Conservation (phyloP, 2,797 vertebrate genomes). For the Chaetophractus vellerosus region DNA sequence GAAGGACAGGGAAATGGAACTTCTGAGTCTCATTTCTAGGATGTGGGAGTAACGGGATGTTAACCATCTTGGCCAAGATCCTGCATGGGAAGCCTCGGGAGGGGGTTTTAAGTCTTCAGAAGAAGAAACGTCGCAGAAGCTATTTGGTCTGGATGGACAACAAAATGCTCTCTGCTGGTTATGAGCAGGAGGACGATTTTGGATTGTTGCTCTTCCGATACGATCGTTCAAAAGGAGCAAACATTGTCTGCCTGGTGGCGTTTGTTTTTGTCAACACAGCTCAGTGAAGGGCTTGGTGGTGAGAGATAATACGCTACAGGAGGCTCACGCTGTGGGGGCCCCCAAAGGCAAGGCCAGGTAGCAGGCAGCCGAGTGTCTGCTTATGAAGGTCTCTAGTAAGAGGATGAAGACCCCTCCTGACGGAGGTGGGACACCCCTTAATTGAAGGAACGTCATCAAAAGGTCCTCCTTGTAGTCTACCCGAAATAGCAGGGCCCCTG, state of each 20-base stretch:
- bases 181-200: neutral
- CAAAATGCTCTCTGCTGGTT: neutral
- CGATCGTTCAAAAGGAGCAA: neutral
- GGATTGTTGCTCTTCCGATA: neutral
- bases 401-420: too few species aligned
- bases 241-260: neutral
- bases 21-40: neutral
- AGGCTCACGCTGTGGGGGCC: neutral
- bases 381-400: too few species aligned
- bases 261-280: neutral
- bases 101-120: neutral
- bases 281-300: neutral
- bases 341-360: neutral
- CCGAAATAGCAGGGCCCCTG: too few species aligned
- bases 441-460: too few species aligned
- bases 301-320: neutral
- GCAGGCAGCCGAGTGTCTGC: fast-evolving
- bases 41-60: neutral
- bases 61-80: neutral
- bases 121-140: neutral
- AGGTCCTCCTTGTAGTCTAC: too few species aligned
- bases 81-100: fast-evolving
- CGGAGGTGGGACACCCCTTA: too few species aligned
- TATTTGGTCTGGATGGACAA: neutral
- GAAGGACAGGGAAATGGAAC: neutral